phyloP scores from a whole-genome alignment of 2,113 vertebrate species.

The Urocynchramus pylzowi region DNA sequence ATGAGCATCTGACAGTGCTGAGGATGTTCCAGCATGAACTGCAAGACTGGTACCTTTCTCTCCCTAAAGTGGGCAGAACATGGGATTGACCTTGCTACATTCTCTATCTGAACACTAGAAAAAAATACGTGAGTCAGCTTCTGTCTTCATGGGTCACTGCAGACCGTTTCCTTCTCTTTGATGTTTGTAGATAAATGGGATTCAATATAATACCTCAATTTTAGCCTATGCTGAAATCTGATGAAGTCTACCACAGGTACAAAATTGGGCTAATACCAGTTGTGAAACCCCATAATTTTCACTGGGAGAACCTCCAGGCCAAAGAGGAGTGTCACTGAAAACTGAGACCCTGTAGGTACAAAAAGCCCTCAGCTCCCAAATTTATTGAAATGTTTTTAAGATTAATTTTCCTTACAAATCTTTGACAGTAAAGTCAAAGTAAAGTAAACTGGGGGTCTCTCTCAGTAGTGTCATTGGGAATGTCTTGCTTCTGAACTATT shows the following conservation, averaged over 20 bases:
- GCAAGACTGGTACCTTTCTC: not conserved
- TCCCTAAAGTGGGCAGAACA: not conserved
- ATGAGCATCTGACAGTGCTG: not conserved
- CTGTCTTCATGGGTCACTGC: not conserved
- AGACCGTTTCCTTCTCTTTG: not conserved
- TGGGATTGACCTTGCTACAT: not conserved
- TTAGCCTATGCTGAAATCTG: not conserved
- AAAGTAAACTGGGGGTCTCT: not conserved
- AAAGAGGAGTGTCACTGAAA: not conserved
- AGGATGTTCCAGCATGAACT: not conserved
- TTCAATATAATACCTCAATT: not conserved
- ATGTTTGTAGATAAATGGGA: not conserved
- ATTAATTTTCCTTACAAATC: not conserved
- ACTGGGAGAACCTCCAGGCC: not conserved
- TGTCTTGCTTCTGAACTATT: not conserved
- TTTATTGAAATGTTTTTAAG: not conserved
- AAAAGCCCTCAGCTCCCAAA: rapidly evolving
- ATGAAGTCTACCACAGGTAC: not conserved
- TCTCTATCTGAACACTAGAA: not conserved
- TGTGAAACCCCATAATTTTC: not conserved
- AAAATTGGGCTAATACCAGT: not conserved
- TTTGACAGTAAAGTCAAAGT: no score
- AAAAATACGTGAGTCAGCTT: rapidly evolving
- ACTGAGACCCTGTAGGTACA: not conserved
- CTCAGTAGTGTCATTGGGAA: not conserved